Evolutionary conservation across 2,888 invertebrate genomes (phyloP).

Genomic region (Crioceris asparagi): DNA sequence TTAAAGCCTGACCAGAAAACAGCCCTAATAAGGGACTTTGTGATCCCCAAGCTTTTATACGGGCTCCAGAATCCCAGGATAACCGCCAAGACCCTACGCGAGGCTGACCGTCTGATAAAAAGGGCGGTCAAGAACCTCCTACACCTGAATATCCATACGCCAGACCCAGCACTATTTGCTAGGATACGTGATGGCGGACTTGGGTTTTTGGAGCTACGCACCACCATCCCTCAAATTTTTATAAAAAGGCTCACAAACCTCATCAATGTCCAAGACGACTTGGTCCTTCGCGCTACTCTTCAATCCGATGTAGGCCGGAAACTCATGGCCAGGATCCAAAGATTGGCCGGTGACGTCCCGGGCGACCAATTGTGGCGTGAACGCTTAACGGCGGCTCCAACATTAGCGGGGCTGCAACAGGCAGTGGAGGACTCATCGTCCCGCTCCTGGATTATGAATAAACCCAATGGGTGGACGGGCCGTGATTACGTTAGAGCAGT

Average conservation of each 20-base stretch:
- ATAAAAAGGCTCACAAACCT: constrained; percentile 9
- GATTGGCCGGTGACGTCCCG: background rate
- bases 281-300: constrained; percentile 5
- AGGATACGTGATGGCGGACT: constrained; percentile 20
- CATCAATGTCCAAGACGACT: constrained; percentile 6
- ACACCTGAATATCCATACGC: constrained; percentile 40
- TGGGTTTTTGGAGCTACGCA: constrained; percentile 19
- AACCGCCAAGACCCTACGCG: constrained; percentile 10
- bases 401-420: constrained; percentile 8
- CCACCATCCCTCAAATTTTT: background rate
- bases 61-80: constrained; percentile 26
- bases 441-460: background rate
- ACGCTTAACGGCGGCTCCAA: constrained; percentile 4
- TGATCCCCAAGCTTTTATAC: constrained; percentile 30
- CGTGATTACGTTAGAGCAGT: constrained; percentile 18
- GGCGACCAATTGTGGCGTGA: constrained; percentile 7
- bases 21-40: constrained; percentile 23
- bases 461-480: constrained; percentile 9
- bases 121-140: constrained; percentile 27
- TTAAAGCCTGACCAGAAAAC: constrained; percentile 35
- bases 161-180: constrained; percentile 24
- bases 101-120: constrained; percentile 8
- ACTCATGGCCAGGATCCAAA: background rate
- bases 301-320: constrained; percentile 4
- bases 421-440: constrained; percentile 3